Evolutionary conservation across 2,888 invertebrate genomes (phyloP), one percentile per base, ranked within the genome.

Genomic region (Cyrtodaria siliqua): DNA sequence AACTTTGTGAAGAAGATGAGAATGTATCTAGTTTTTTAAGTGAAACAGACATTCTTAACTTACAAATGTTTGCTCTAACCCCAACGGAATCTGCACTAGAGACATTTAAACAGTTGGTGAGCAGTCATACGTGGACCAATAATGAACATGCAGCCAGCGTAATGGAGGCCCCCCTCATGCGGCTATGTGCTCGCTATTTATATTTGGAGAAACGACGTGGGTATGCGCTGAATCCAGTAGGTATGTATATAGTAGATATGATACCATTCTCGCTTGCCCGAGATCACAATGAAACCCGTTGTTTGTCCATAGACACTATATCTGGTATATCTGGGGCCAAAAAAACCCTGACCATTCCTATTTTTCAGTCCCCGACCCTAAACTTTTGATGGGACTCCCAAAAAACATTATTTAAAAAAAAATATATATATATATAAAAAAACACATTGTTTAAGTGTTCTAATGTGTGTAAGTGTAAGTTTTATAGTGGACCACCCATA

Each of bases 161-260:
- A 20, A 87, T 95, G 49, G 93, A 94, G 85, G 85, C 87, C 12
- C 94, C 95, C 23, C 87, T 96, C 26, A 93, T 95, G 93, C 93
- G 95, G 69, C 91, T 95, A 29, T 95, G 95, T 92, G 95, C 95
- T 2, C 93, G 94, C 83, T 95, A 96, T 87, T 92, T 96, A 16
- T 95, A 94, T 86, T 86, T 92, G 52, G 95, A 95, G 84, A 96
- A 96, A 89, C 92, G 95, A 80, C 80, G 92, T 79, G 90, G 90
- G 16, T 90, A 87, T 81, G 95, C 96, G 1, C 92, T 95, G 23
- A 95, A 96, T 89, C 94, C 94, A 85, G 96, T 96, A 67, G 95
- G 96, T 95, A 91, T 92, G 95, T 84, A 24, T 12, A 57, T 9
- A 33, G 4, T n/a, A n/a, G n/a, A n/a, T n/a, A n/a, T n/a, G n/a